Evolutionary conservation across 2,113 vertebrate species (phyloP), one percentile per base, ranked within the genome.

Genomic region (Lophotis ruficrista): DNA sequence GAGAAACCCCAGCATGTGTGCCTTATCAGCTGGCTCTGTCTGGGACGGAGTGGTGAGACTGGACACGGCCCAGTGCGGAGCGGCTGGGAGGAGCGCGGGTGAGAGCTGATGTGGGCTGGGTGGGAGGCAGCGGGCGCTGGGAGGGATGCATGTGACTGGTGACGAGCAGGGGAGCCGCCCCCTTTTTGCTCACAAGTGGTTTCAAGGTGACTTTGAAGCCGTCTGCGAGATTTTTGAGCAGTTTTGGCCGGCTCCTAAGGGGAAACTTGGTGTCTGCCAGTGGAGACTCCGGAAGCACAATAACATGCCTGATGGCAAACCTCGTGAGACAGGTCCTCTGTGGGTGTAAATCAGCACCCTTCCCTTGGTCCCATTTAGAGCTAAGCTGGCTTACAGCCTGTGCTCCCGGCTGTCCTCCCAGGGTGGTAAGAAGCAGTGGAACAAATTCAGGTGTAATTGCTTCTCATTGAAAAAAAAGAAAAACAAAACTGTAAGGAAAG

Each of bases 161-260:
- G 61, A 69, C 38, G 57, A 60, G 50, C 53, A 51, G 58, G 72
- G 27, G 54, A 87, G 17, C 50, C 79, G 65, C 50, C 45, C 33
- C 17, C 6, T 73, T 58, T 41, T 22, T 61, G 9, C 62, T 83
- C n/a, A 22, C 18, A 66, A 69, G 54, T 0, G 0, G 27, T 87
- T 94, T 85, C 62, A 93, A 93, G 87, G 78, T 95, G 87, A 86
- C 92, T 93, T 96, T 91, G 79, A 93, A 94, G 85, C 5, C 2
- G 13, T 77, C 56, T 81, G 83, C 75, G 58, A 71, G 57, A 66
- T 81, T 89, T 54, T 54, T 53, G n/a, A 88, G 33, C 33, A 18
- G 24, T 51, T 91, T 61, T 64, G 38, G 24, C 35, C 4, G 4
- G 66, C 62, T 92, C 86, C 64, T 61, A 37, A 65, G 45, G 30